These are phyloP conservation scores for Salmo trutta DNA, from an alignment of 2,797 vertebrate species.

Conservation along the genomic window DNA sequence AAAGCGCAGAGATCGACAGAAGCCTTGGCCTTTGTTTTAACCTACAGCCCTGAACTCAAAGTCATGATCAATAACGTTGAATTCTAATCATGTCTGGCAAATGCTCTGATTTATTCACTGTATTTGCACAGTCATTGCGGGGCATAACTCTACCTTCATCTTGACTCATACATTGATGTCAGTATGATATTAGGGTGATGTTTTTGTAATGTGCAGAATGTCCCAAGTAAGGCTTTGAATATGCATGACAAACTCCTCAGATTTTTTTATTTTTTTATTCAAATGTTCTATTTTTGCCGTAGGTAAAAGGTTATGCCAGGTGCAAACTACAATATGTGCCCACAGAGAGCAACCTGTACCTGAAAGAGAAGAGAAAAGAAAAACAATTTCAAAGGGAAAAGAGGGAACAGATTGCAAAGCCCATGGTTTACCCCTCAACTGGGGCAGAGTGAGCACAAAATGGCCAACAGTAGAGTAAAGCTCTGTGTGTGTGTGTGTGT, in stretches of 20 bases:
- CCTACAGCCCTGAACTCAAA: too few species aligned
- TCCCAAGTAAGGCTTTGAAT: neutral
- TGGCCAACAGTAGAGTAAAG: slow-evolving; percentile 27
- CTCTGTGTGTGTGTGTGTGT: too few species aligned
- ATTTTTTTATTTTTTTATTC: neutral
- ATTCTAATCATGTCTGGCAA: neutral
- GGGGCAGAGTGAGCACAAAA: slow-evolving; percentile 44
- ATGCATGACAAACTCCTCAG: neutral
- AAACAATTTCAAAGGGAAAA: slow-evolving; percentile 51
- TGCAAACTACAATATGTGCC: slow-evolving; percentile 22
- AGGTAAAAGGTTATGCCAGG: slow-evolving; percentile 4
- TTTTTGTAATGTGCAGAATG: neutral
- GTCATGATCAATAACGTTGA: neutral
- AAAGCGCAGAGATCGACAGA: too few species aligned
- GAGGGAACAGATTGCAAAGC: slow-evolving; percentile 59
- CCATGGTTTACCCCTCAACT: slow-evolving; percentile 55
- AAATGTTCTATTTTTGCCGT: neutral
- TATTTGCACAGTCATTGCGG: neutral
- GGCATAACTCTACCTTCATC: neutral
- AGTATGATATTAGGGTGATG: neutral
- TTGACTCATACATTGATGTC: too few species aligned
- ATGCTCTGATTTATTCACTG: neutral
- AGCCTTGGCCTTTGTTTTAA: too few species aligned
- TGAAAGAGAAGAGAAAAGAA: slow-evolving; percentile 20
- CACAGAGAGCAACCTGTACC: neutral